Conservation (phyloP, 1,140 invertebrate species). For the Hirudo medicinalis region DNA sequence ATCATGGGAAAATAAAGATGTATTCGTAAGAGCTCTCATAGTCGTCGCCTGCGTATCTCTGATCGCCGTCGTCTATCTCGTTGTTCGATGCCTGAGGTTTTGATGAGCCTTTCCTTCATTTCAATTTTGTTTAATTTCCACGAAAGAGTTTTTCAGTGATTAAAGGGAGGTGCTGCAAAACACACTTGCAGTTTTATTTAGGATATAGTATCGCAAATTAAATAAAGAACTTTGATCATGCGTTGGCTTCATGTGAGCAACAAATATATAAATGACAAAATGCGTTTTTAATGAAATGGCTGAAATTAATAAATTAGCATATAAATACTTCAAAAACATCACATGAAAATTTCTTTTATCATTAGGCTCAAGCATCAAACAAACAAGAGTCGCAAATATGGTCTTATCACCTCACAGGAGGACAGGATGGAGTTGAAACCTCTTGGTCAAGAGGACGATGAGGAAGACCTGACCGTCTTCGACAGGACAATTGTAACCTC, state of each 20-base stretch:
- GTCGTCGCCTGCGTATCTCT: not conserved
- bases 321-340: not conserved
- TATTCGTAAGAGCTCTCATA: not conserved
- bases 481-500: not conserved
- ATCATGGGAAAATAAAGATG: conserved; percentile 9
- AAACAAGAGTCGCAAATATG: not conserved
- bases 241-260: too few relatives aligned
- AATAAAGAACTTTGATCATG: too few relatives aligned
- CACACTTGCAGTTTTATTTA: too few relatives aligned
- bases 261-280: too few relatives aligned
- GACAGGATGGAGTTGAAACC: not conserved
- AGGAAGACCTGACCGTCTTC: not conserved
- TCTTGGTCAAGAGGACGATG: not conserved
- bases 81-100: not conserved
- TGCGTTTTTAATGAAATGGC: too few relatives aligned
- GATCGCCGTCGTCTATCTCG: not conserved
- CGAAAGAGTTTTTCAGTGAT: too few relatives aligned
- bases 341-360: not conserved
- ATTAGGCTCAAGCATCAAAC: not conserved
- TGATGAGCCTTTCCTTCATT: not conserved
- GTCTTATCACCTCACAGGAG: not conserved
- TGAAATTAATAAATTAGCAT: too few relatives aligned
- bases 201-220: too few relatives aligned
- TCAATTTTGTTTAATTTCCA: not conserved
- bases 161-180: too few relatives aligned